A percentile compares a stretch with the other conserved stretches of the same genome.
Evolutionary conservation across 1,140 invertebrate genomes (phyloP).

Genomic region (Calosoma granatense): DNA sequence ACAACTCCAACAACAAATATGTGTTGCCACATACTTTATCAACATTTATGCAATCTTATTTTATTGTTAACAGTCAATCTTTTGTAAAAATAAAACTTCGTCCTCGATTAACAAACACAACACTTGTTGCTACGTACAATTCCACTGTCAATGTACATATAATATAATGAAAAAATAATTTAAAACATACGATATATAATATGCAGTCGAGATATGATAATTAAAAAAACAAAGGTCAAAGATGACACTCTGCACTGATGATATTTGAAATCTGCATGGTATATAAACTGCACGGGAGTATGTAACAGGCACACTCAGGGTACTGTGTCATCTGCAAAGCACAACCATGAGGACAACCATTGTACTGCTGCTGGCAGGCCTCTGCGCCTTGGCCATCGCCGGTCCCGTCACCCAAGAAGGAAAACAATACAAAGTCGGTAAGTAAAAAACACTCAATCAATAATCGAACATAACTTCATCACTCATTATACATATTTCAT

Average conservation of each 20-base stretch:
- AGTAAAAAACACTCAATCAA: conserved; percentile 11
- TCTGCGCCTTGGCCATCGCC: conserved; percentile 16
- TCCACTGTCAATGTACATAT: too few species aligned
- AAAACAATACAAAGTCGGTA: conserved; percentile 21
- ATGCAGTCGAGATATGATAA: background rate
- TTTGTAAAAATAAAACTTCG: too few species aligned
- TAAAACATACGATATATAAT: too few species aligned
- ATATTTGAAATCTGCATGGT: background rate
- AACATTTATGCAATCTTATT: too few species aligned
- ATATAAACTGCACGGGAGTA: background rate
- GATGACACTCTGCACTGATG: background rate
- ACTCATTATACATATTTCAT: background rate
- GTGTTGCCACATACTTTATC: too few species aligned
- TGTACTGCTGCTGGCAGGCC: conserved; percentile 18
- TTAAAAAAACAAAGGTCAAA: background rate
- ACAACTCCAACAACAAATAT: too few species aligned
- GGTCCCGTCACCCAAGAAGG: conserved; percentile 8
- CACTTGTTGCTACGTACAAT: background rate
- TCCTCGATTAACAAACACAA: too few species aligned
- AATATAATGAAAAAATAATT: too few species aligned
- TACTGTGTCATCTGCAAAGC: background rate
- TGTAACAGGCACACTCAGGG: background rate
- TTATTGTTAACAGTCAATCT: too few species aligned
- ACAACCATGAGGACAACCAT: conserved; percentile 20
- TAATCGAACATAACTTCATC: background rate